Evolutionary conservation across 2,797 vertebrate genomes (phyloP), one percentile per base, ranked within the genome.

Genomic region (Argyrosomus regius): DNA sequence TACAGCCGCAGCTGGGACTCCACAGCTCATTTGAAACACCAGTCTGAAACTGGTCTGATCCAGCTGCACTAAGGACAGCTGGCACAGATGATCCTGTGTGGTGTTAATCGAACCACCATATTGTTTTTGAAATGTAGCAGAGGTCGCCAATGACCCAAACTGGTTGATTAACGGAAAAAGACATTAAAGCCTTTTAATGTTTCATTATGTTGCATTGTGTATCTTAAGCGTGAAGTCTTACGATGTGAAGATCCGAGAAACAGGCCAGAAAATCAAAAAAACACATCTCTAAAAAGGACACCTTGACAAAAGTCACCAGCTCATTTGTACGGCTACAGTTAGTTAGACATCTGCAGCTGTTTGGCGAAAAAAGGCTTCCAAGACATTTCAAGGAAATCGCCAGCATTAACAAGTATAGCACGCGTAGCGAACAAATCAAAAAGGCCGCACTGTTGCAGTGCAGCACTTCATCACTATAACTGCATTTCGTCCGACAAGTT

Each of bases 1-100:
- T 78, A 73, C 60, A 72, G 74, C 74, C 28, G 76, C 70, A 80
- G 73, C 69, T 26, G 64, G 61, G 72, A 50, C 46, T 18, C 65
- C 59, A 18, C 7, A 20, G 66, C 70, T 49, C 64, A 59, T 75
- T 80, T 41, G 48, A 69, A 82, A 84, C 64, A 48, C 24, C 48
- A 13, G 62, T 49, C 65, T 69, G 52, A 71, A 80, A 71, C 77
- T 57, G 58, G 78, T 43, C 53, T 12, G 72, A 61, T 65, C 22
- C 70, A 61, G 64, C 31, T 10, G 10, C 50, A 64, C 59, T 22
- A 58, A 46, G 17, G 64, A 65, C 41, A 68, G 31, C 3, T 39
- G 59, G 26, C 53, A 66, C 50, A 17, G 5, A 43, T 20, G 26
- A 48, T 26, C 48, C 46, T 43, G 10, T 12, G 0, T 22, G 4